Evolutionary conservation across 1,140 invertebrate genomes (phyloP), one percentile per base, ranked within the genome.

Genomic region (Polypedilum pembai): DNA sequence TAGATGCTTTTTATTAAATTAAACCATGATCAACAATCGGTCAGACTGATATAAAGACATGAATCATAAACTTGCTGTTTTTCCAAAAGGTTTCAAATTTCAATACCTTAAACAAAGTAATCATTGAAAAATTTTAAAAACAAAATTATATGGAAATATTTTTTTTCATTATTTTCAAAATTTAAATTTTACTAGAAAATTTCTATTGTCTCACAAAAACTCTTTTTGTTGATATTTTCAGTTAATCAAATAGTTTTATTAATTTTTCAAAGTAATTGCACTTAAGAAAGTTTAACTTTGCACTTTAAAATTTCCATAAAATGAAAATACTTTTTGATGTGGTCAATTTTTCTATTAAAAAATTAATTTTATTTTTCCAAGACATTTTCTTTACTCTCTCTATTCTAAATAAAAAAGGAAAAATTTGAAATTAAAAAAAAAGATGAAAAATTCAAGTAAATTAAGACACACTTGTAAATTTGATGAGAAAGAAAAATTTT

Each of bases 401-500:
- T 33, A 33, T 33, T 33, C 24, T 33, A 33, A 3, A n/a, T n/a
- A n/a, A 33, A 33, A 33, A 33, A 33, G 1, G 24, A 33, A 33
- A 33, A 33, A 33, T 33, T 33, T 33, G 24, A 56, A 15, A 8
- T 56, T 45, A 45, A 45, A 45, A 45, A 45, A 45, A 15, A 45
- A 41, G 40, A 41, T 7, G 10, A 45, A 45, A 45, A 56, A 56
- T 15, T 56, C 24, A 33, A 33, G 8, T 56, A 56, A 56, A 56
- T 56, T 33, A 33, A 33, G 24, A 5, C 5, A 33, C 24, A 33
- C 45, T 12, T 56, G 10, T 12, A 56, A 56, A 56, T n/a, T n/a
- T n/a, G 45, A 56, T 56, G 45, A 56, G n/a, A 56, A 56, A 56
- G 12, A 56, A 56, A 15, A n/a, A n/a, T n/a, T 56, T 56, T n/a